Conservation (phyloP, 2,113 vertebrate genomes). For the Oreochromis tanganicae region DNA sequence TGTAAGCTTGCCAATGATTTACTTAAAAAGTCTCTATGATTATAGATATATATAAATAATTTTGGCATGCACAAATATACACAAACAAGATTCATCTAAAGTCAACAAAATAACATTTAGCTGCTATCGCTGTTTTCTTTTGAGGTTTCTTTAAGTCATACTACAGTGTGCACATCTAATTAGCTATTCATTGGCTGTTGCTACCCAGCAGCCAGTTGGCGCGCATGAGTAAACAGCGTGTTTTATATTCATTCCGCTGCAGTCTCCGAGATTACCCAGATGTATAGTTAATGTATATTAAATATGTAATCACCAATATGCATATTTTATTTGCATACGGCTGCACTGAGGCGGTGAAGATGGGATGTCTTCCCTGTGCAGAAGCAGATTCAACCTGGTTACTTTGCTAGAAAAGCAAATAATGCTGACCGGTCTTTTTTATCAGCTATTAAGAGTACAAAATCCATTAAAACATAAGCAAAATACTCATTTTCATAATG, state of each 20-base stretch:
- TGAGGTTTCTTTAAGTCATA: background rate
- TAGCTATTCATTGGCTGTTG: slow-evolving; percentile 7
- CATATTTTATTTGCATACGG: background rate
- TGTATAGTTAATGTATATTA: slow-evolving; percentile 22
- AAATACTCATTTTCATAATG: background rate
- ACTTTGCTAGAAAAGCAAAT: background rate
- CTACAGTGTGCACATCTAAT: background rate
- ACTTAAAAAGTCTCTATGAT: background rate
- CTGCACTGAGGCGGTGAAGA: background rate
- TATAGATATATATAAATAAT: background rate
- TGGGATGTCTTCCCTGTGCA: background rate
- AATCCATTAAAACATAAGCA: background rate
- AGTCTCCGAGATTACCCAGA: background rate
- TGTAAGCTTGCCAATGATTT: background rate
- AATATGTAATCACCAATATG: slow-evolving; percentile 14
- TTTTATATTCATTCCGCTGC: background rate
- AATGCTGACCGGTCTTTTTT: background rate
- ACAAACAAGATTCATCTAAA: background rate
- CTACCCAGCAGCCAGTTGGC: background rate
- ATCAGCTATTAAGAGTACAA: background rate
- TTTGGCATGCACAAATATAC: background rate
- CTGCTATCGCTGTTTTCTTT: background rate
- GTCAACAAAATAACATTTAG: background rate
- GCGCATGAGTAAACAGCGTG: background rate
- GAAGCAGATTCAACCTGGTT: background rate